Percentiles rank a stretch among this genome's conserved stretches.
Evolutionary conservation across 2,888 invertebrate genomes (phyloP).

Genomic region (Diplazon laetatorius): DNA sequence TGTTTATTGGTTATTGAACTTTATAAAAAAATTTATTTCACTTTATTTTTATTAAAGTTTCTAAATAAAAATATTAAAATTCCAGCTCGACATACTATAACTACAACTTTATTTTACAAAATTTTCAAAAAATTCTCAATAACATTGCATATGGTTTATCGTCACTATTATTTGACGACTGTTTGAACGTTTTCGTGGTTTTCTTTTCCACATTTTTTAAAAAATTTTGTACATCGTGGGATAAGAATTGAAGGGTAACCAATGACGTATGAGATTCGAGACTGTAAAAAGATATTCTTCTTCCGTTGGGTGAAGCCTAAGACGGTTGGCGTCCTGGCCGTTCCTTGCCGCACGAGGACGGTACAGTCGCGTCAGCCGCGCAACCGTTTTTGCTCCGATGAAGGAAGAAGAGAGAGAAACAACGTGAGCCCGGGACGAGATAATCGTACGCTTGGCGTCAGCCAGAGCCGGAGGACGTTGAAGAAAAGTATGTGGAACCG

Average conservation of each 20-base stretch:
- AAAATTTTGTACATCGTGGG: too few relatives aligned
- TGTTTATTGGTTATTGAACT: too few relatives aligned
- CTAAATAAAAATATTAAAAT: too few relatives aligned
- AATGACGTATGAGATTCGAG: background rate
- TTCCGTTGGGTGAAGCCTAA: conserved; percentile 22
- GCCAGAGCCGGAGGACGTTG: conserved; percentile 8
- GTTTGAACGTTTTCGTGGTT: too few relatives aligned
- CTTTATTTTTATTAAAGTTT: too few relatives aligned
- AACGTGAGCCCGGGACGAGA: conserved; percentile 68
- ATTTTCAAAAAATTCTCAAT: too few relatives aligned
- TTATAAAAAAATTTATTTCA: too few relatives aligned
- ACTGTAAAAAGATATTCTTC: conserved; percentile 10
- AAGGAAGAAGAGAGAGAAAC: conserved; percentile 47
- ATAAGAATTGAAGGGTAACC: background rate
- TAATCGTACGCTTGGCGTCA: conserved; percentile 67
- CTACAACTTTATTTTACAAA: too few relatives aligned
- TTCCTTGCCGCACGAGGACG: conserved; percentile 27
- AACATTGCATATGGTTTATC: too few relatives aligned
- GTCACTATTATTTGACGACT: too few relatives aligned
- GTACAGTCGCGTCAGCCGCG: conserved; percentile 30
- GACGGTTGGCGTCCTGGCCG: conserved; percentile 10
- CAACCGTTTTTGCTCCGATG: conserved; percentile 13
- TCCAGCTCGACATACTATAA: too few relatives aligned
- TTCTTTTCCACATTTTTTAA: too few relatives aligned
- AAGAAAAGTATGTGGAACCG: conserved; percentile 16